Percentiles rank a stretch among this genome's conserved stretches.
phyloP scores from a whole-genome alignment of 2,113 vertebrate species.

The Catharus minimus region DNA sequence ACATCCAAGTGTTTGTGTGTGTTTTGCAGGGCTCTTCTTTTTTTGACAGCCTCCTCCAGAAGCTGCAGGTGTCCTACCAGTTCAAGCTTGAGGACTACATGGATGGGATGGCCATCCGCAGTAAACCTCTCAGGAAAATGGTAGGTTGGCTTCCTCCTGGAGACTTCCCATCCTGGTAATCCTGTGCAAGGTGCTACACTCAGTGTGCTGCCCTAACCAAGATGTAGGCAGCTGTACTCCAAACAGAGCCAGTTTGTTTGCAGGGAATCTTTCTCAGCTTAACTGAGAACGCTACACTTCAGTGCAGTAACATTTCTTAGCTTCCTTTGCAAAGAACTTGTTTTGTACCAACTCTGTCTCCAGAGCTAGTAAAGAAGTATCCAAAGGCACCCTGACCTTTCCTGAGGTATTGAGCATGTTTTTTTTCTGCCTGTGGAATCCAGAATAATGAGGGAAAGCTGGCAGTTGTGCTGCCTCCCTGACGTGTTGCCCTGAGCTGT shows the following conservation, averaged over 20 bases:
- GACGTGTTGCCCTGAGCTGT: neutral
- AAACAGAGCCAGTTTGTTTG: neutral
- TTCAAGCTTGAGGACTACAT: slow-evolving; percentile 96
- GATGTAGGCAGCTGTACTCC: neutral
- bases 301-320: neutral
- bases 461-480: neutral
- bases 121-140: slow-evolving; percentile 91
- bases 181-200: neutral
- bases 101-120: slow-evolving; percentile 94
- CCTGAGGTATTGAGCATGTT: neutral
- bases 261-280: neutral
- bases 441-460: neutral
- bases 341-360: neutral
- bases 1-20: neutral
- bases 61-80: slow-evolving; percentile 91
- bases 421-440: neutral
- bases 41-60: slow-evolving; percentile 92
- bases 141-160: slow-evolving; percentile 65
- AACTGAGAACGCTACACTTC: neutral
- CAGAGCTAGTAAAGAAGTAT: neutral
- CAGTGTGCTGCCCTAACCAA: neutral
- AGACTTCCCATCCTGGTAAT: neutral
- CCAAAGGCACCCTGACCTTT: neutral
- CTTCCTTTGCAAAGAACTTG: neutral
- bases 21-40: slow-evolving; percentile 87